Evolutionary conservation across 2,888 invertebrate genomes (phyloP), one percentile per base, ranked within the genome.

Genomic region (Invenusta paracnida): DNA sequence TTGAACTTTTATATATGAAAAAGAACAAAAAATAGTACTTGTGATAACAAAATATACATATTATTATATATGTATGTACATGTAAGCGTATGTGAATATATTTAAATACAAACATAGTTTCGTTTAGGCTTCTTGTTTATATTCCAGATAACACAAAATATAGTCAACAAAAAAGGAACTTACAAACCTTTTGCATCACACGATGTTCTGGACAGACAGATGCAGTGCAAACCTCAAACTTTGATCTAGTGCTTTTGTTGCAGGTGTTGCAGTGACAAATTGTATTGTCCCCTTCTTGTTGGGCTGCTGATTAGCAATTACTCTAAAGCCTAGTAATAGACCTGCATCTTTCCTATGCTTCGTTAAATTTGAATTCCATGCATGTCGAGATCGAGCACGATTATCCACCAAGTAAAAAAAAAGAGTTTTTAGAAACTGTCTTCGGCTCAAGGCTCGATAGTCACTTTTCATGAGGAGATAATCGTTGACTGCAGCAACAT

Each of bases 231-330:
- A 25, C 79, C 5, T 79, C 25, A 79, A 2, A 79, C 28, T 11
- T 79, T 79, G 79, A 79, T 79, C 79, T 79, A 27, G 27, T 79
- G 79, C 79, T 79, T 79, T 79, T 79, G 2, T 11, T 11, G 79
- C 48, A 48, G 48, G 48, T 48, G 48, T 48, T 48, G 48, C 48
- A 48, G 48, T 48, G 48, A 48, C 48, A 11, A 48, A 48, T 48
- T 48, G 48, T 48, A 48, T 48, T 48, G 17, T 48, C 5, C 5
- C 48, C 48, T 48, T 17, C 5, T 17, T 48, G 48, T 48, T 48
- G 48, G 5, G 48, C n/a, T n/a, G 5, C 79, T 79, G 27, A 27
- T 25, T 79, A 29, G 25, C 25, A 27, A 27, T 25, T 79, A 29
- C 29, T 79, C 79, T 2, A 29, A 79, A 79, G n/a, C 79, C 79